Base-by-base conservation (phyloP, 2,888 invertebrate genomes). In the Podotricha telesiphe region DNA sequence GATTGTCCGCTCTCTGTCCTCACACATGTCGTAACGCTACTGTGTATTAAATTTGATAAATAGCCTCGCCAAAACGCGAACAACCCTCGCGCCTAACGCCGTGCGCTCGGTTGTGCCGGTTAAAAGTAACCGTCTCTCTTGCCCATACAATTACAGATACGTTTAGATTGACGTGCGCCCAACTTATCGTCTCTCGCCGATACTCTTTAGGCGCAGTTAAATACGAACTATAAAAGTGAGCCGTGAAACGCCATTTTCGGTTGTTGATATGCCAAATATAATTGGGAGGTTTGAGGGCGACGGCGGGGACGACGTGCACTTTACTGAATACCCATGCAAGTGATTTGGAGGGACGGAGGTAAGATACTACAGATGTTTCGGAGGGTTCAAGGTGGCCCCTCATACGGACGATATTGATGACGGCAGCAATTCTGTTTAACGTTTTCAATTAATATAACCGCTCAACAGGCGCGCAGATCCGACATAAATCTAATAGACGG, bases 31-130 rank as follows among this genome's bases (percentile, higher is more conserved):
- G 86, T 85, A 86, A 82, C 86, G 88, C 88, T 83, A 78, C 78
- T 82, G 82, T 88, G 86, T 86, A 91, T 89, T 90, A 89, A 91
- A 91, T 92, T 92, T 92, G 92, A 92, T 92, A 92, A 91, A 92
- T 92, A 86, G 91, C 87, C 85, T 82, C 86, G 89, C 86, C 89
- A 87, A 92, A 91, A 92, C 91, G 91, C 83, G 91, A 91, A 91
- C 90, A 91, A 91, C 92, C 92, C 92, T 91, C 91, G 7, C 28
- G n/a, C 28, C 89, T 89, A n/a, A n/a, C 90, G 88, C 91, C 88
- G 85, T 82, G 81, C 84, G 28, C 28, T 28, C 77, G 77, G 75
- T 74, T 77, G 47, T 6, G 15, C 34, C 2, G 10, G 28, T 73
- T 19, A 86, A 80, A 78, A 64, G 73, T 63, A 72, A 79, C 77